Base-by-base conservation (phyloP, 2,888 invertebrate species). In the Apamea anceps region DNA sequence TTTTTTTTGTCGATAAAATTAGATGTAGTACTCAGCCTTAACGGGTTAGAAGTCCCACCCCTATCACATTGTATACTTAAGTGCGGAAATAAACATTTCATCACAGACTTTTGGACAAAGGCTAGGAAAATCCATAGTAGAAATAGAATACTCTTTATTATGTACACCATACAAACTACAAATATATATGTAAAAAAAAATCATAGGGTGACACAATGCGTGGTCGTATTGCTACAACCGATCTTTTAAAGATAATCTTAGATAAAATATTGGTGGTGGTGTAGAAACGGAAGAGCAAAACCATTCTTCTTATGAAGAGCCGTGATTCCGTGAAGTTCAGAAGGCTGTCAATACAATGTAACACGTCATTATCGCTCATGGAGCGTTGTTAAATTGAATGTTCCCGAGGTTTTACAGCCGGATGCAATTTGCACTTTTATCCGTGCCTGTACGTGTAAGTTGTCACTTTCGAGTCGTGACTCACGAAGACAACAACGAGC, bases 381-480 rank as follows among this genome's bases (percentile, higher is more conserved):
- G 77, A 74, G 80, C 66, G 72, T 85, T 77, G 83, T 87, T 77
- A 80, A 79, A 82, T 85, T 79, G 67, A 79, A 79, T 75, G 80
- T 84, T 79, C 72, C 75, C 76, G 75, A 82, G 84, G 81, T 88
- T 81, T 86, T 79, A 84, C 85, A 90, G 85, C 90, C 91, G 91
- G 90, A 92, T 91, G 88, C 87, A 84, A 86, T 87, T 87, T 87
- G 80, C 89, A 91, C 90, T 91, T 90, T 87, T 91, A 89, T 91
- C 84, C 77, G 78, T 84, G 91, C 88, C 89, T 91, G 91, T 94
- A 94, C 94, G 85, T 88, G 87, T 88, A 91, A 92, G 93, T 93
- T 95, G 95, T 95, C 95, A 95, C 95, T 95, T 95, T 95, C 94
- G 85, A 94, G 92, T 94, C 93, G 95, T 94, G 95, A 94, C 89